phyloP scores from a whole-genome alignment of 2,113 vertebrate genomes.

The Oreochromis aureus region DNA sequence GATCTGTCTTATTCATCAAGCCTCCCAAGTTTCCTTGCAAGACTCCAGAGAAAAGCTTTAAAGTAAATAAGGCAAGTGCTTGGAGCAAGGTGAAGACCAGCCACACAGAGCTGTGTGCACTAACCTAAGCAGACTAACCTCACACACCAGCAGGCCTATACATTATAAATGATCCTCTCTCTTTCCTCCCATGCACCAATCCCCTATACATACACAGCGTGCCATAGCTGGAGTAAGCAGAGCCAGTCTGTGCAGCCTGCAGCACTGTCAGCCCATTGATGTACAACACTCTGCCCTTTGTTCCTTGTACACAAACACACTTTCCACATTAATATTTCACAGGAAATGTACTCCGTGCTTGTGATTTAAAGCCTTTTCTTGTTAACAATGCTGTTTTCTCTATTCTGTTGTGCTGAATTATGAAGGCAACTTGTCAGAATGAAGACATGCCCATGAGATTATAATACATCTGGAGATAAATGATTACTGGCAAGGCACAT shows the following conservation, averaged over 20 bases:
- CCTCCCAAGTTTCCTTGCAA: conserved; percentile 32
- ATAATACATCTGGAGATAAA: conserved; percentile 60
- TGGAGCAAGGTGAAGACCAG: conserved; percentile 37
- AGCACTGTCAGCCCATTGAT: conserved; percentile 69
- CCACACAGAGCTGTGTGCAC: conserved; percentile 53
- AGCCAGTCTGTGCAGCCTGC: conserved; percentile 48
- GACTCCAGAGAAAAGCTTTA: conserved; percentile 50
- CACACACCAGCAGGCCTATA: conserved; percentile 58
- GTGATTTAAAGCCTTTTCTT: conserved; percentile 78
- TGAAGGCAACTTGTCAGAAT: conserved; percentile 63
- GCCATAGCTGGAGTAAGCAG: conserved; percentile 62
- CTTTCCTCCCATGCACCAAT: conserved; percentile 22
- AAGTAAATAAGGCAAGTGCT: conserved; percentile 62
- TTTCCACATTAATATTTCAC: conserved; percentile 79
- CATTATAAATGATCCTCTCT: conserved; percentile 73
- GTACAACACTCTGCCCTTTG: conserved; percentile 74
- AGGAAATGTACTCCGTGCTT: conserved; percentile 67
- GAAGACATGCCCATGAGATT: conserved; percentile 56
- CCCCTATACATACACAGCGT: conserved; percentile 39
- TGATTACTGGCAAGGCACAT: conserved; percentile 54
- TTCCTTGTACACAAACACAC: conserved; percentile 74
- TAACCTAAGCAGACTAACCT: conserved; percentile 59
- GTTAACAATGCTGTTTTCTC: conserved; percentile 74
- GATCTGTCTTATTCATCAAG: conserved; percentile 27
- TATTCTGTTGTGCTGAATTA: conserved; percentile 66